phyloP scores from a whole-genome alignment of 2,888 invertebrate genomes.

The Luperina nickerlii region DNA sequence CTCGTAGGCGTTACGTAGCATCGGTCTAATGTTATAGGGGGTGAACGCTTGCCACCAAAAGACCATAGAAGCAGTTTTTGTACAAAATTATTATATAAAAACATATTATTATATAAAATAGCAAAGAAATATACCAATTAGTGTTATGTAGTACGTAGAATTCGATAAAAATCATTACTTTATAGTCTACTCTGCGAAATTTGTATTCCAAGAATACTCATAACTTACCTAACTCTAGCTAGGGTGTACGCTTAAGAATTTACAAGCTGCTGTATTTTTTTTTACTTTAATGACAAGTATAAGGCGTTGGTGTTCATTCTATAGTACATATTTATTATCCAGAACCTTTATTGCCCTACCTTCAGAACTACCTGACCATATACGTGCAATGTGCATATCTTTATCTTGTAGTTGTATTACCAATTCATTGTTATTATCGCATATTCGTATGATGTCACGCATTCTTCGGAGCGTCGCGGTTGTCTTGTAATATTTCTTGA shows the following conservation, averaged over 20 bases:
- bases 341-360: background rate
- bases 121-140: constrained; percentile 7
- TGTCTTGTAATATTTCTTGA: background rate
- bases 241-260: background rate
- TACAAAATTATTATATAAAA: background rate
- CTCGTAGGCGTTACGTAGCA: background rate
- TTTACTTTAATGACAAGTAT: background rate
- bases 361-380: background rate
- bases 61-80: background rate
- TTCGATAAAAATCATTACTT: background rate
- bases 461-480: background rate
- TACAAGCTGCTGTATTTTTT: background rate
- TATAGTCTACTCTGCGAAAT: background rate
- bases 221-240: background rate
- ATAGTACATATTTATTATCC: background rate
- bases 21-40: background rate
- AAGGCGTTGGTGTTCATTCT: background rate
- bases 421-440: background rate
- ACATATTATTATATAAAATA: background rate
- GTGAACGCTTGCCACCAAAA: background rate
- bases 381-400: no score
- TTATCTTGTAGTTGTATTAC: constrained; percentile 17
- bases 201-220: background rate
- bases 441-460: background rate
- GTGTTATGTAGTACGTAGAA: constrained; percentile 24